Percentiles rank a stretch among this genome's conserved stretches.
Evolutionary conservation across 2,888 invertebrate species (phyloP).

Genomic region (Nasonia oneida): DNA sequence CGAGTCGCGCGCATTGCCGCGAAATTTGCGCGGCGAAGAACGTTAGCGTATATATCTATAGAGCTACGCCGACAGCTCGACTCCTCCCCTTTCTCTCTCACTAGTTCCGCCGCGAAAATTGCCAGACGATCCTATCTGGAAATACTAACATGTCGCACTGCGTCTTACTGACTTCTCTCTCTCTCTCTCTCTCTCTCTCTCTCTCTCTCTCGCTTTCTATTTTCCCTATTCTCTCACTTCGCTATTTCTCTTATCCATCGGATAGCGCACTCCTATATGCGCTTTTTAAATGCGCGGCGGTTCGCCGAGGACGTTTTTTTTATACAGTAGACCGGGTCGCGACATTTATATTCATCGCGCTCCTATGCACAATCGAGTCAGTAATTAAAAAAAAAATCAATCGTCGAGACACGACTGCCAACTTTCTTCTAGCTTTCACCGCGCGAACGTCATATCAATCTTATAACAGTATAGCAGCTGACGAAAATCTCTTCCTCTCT

Average conservation of each 20-base stretch:
- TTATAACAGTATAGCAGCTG: not conserved
- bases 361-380: slow-evolving; percentile 14
- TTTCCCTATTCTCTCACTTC: slow-evolving; percentile 4
- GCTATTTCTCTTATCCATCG: slow-evolving; percentile 36
- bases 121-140: slow-evolving; percentile 41
- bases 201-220: no score
- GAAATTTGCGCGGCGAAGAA: slow-evolving; percentile 12
- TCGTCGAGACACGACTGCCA: not conserved
- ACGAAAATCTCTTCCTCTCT: not conserved
- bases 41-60: not conserved
- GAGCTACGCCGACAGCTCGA: not conserved
- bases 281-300: slow-evolving; percentile 31
- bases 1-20: slow-evolving; percentile 67
- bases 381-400: slow-evolving; percentile 58
- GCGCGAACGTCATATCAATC: slow-evolving; percentile 2
- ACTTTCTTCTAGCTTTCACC: not conserved
- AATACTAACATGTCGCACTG: slow-evolving; percentile 58
- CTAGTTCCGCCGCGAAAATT: slow-evolving; percentile 52
- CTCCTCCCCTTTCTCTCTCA: not conserved
- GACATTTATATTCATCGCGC: slow-evolving; percentile 52
- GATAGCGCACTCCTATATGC: not conserved
- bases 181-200: not conserved
- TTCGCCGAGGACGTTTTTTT: not conserved
- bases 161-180: slow-evolving; percentile 38
- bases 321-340: not conserved